These are phyloP conservation scores for Mylabris sibirica DNA, from an alignment of 2,888 invertebrate genomes.

Conservation along the genomic window DNA sequence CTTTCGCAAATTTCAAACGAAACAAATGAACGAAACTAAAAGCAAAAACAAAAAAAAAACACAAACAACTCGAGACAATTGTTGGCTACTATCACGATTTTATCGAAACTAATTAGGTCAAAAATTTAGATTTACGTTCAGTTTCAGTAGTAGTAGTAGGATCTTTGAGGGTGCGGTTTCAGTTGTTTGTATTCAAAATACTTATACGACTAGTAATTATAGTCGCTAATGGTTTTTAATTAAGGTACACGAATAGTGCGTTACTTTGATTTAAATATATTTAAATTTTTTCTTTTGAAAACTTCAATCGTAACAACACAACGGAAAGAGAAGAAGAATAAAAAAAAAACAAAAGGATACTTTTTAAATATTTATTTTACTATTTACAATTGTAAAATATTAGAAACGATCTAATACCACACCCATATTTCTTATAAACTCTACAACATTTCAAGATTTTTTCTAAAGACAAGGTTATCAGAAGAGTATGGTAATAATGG, in stretches of 20 bases:
- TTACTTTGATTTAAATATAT: constrained; percentile 2
- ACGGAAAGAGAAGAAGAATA: neutral
- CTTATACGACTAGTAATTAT: neutral
- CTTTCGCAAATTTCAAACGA: neutral
- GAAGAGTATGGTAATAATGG: constrained; percentile 2
- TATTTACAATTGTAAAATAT: constrained; percentile 12
- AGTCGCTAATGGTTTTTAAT: neutral
- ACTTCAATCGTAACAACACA: neutral
- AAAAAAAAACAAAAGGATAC: neutral
- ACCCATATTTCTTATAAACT: constrained; percentile 7
- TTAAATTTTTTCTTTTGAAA: neutral
- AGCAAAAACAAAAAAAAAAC: too few relatives aligned
- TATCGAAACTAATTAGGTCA: neutral
- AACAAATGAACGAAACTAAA: too few relatives aligned
- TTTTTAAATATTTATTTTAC: neutral
- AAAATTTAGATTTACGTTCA: neutral
- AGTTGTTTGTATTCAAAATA: neutral
- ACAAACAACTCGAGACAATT: neutral
- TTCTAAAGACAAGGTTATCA: constrained; percentile 11
- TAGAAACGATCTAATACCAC: constrained; percentile 6
- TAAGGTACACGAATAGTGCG: constrained; percentile 3
- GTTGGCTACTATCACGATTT: constrained; percentile 6
- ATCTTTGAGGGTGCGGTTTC: neutral
- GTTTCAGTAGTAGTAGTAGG: neutral
- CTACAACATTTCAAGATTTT: constrained; percentile 11